A percentile compares a stretch with the other conserved stretches of the same genome.
Evolutionary conservation across 2,888 invertebrate species (phyloP).

Genomic region (Coenonympha glycerion): DNA sequence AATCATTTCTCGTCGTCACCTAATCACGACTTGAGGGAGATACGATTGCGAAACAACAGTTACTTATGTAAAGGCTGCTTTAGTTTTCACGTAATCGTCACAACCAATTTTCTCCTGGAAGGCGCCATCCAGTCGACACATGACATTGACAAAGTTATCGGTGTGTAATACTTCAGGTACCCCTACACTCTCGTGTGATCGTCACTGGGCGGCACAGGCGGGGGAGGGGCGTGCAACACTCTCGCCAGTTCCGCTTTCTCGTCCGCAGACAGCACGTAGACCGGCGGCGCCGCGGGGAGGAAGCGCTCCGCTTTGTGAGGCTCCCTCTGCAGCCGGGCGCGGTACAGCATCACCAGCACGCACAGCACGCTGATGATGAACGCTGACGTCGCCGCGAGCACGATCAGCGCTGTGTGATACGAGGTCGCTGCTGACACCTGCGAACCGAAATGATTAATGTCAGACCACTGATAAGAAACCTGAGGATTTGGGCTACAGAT

Average conservation of each 20-base stretch:
- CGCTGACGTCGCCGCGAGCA: constrained; percentile 85
- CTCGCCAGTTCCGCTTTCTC: constrained; percentile 76
- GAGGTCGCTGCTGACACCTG: constrained; percentile 79
- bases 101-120: too few species aligned
- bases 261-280: constrained; percentile 80
- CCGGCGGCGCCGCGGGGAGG: constrained; percentile 79
- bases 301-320: constrained; percentile 76
- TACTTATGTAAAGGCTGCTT: too few species aligned
- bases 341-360: constrained; percentile 84
- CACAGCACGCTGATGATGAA: constrained; percentile 86
- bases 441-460: too few species aligned
- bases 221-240: constrained; percentile 57
- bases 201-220: constrained; percentile 42
- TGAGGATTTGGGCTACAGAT: background rate
- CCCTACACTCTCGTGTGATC: constrained; percentile 41
- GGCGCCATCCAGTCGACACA: too few species aligned
- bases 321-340: constrained; percentile 71
- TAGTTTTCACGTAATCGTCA: too few species aligned
- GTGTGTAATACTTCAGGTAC: background rate
- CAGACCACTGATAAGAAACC: background rate
- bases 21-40: too few species aligned
- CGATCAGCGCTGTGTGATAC: constrained; percentile 85
- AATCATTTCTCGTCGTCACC: too few species aligned
- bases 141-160: background rate
- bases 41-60: too few species aligned